Evolutionary conservation across 2,797 vertebrate species (phyloP).

Genomic region (Glossophaga mutica): DNA sequence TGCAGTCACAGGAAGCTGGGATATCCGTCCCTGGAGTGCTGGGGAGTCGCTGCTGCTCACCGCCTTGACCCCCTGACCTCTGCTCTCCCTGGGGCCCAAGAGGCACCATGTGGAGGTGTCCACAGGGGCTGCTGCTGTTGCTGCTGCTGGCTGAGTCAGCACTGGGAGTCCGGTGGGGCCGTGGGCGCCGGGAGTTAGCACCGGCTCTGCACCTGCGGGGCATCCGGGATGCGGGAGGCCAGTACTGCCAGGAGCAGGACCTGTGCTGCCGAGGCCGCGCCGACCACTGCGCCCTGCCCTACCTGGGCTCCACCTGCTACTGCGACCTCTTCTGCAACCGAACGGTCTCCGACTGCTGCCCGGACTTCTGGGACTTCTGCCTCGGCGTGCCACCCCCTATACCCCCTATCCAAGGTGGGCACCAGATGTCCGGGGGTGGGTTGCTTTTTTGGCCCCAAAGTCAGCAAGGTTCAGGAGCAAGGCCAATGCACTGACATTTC

Average conservation of each 20-base stretch:
- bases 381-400: slow-evolving; percentile 81
- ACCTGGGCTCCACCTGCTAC: slow-evolving; percentile 96
- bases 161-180: slow-evolving; percentile 66
- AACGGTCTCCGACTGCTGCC: slow-evolving; percentile 96
- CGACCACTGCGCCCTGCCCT: slow-evolving; percentile 92
- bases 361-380: slow-evolving; percentile 97
- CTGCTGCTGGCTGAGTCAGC: slow-evolving; percentile 55
- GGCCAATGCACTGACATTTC: not conserved
- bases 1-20: not conserved
- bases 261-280: slow-evolving; percentile 92
- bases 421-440: not conserved
- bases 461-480: not conserved
- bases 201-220: slow-evolving; percentile 89
- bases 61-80: slow-evolving; percentile 28
- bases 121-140: slow-evolving; percentile 78
- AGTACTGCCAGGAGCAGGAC: slow-evolving; percentile 90
- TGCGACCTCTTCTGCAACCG: slow-evolving; percentile 99
- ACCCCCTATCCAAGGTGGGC: slow-evolving; percentile 76
- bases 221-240: slow-evolving; percentile 90
- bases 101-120: slow-evolving; percentile 65
- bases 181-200: slow-evolving; percentile 89
- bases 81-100: slow-evolving; percentile 34
- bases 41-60: not conserved
- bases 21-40: not conserved
- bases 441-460: not conserved